phyloP scores from a whole-genome alignment of 2,888 invertebrate species.

The Dryobota labecula region DNA sequence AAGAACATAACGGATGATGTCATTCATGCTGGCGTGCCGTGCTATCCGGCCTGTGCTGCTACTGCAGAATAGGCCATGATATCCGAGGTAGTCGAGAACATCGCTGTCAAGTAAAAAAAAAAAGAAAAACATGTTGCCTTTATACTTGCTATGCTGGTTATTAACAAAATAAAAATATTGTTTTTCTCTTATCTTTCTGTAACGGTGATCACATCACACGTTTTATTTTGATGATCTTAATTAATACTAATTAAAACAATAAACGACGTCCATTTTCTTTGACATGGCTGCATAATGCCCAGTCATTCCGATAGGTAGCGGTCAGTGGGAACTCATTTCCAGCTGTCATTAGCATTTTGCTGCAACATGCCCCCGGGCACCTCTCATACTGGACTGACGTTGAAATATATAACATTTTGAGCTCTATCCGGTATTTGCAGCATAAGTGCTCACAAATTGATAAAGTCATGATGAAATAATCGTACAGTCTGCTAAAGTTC shows the following conservation, averaged over 20 bases:
- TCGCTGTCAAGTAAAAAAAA: too few relatives aligned
- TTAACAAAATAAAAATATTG: too few relatives aligned
- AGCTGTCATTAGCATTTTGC: slow-evolving; percentile 48
- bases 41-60: too few relatives aligned
- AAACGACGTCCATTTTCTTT: neutral
- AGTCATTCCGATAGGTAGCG: slow-evolving; percentile 15
- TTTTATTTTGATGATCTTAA: neutral
- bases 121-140: too few relatives aligned
- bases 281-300: slow-evolving; percentile 17
- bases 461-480: neutral
- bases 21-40: too few relatives aligned
- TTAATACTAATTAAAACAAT: neutral
- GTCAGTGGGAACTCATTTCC: slow-evolving; percentile 51
- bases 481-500: neutral
- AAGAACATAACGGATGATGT: too few relatives aligned
- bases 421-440: neutral
- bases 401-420: slow-evolving; percentile 2
- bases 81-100: too few relatives aligned
- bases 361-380: slow-evolving; percentile 20
- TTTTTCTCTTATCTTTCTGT: too few relatives aligned
- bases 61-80: too few relatives aligned
- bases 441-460: neutral
- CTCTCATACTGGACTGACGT: slow-evolving; percentile 5
- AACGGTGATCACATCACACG: neutral
- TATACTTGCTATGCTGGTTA: too few relatives aligned